Evolutionary conservation across 92 coral and sea anemone species (phyloP).

Genomic region (Micromussa lordhowensis): DNA sequence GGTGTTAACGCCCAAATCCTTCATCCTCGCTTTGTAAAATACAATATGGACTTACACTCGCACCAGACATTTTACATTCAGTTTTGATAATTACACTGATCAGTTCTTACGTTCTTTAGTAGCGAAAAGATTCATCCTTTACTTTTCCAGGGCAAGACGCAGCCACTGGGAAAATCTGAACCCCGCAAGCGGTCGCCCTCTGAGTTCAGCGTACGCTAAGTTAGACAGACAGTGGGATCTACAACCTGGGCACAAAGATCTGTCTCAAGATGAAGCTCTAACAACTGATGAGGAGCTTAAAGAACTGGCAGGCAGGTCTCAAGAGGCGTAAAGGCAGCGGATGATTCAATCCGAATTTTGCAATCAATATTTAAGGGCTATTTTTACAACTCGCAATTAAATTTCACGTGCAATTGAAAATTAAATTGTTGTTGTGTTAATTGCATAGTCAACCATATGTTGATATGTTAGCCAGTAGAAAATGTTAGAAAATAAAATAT

Average conservation of each 20-base stretch:
- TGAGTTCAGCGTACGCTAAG: slow-evolving; percentile 38
- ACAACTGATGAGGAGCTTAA: slow-evolving; percentile 56
- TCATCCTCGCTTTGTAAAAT: too few species aligned
- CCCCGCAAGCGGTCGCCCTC: slow-evolving; percentile 80
- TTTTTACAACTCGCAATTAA: background rate
- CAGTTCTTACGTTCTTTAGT: background rate
- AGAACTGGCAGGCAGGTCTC: slow-evolving; percentile 36
- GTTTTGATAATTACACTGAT: background rate
- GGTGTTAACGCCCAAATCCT: too few species aligned
- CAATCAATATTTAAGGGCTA: background rate
- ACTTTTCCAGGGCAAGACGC: slow-evolving; percentile 60
- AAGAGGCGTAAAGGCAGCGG: background rate
- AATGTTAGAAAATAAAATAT: too few species aligned
- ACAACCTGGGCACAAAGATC: slow-evolving; percentile 49
- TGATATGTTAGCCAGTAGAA: too few species aligned
- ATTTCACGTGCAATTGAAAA: too few species aligned
- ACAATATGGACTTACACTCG: too few species aligned
- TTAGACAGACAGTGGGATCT: slow-evolving; percentile 31
- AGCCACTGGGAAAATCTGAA: slow-evolving; percentile 74
- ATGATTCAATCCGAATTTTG: too few species aligned
- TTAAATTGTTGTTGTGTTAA: too few species aligned
- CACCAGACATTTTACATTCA: too few species aligned
- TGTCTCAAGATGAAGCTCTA: slow-evolving; percentile 52
- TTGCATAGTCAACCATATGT: too few species aligned
- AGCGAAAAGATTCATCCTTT: background rate